Evolutionary conservation across 1,140 invertebrate genomes (phyloP), one percentile per base, ranked within the genome.

Genomic region (Zophobas morio): DNA sequence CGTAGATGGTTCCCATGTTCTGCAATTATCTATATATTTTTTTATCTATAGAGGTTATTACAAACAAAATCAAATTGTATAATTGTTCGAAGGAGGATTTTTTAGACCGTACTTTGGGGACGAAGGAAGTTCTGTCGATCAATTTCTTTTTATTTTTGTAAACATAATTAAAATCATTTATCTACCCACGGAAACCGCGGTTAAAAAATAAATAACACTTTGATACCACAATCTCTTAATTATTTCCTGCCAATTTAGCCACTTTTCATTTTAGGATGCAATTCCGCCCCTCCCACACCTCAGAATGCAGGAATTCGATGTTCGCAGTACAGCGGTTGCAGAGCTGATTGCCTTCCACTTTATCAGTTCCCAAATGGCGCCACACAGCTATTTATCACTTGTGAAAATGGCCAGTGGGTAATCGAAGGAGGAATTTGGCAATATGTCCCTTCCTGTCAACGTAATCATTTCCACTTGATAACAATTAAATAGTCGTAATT

Each of bases 321-420:
- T 77, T 87, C 87, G 0, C 71, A 78, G n/a, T 79, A 86, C 40
- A 86, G 84, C 47, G 87, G 88, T 6, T 94, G 93, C 79, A 86
- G 83, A 6, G 89, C 89, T 1, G 87, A 79, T 20, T 94, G 93
- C 79, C 81, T 87, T 1, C 66, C 84, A 3, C 87, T 88, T 47
- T 90, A 92, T 80, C 86, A 88, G 77, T 93, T 93, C 83, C 89
- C 90, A 0, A 89, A 90, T 82, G 91, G 91, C 8, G 85, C 87
- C 32, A 85, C 74, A 1, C 82, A 86, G 47, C 57, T 93, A 0
- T 86, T 86, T 2, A 82, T 92, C 47, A 85, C 81, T 5, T 94
- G 93, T 80, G 80, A 84, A 5, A 84, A 89, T 49, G 88, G 89
- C 32, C 79, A 88, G 63, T 93, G 92, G 92, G 84, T 91, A 47